Evolutionary conservation across 2,113 vertebrate species (phyloP).

Genomic region (Merops nubicus): DNA sequence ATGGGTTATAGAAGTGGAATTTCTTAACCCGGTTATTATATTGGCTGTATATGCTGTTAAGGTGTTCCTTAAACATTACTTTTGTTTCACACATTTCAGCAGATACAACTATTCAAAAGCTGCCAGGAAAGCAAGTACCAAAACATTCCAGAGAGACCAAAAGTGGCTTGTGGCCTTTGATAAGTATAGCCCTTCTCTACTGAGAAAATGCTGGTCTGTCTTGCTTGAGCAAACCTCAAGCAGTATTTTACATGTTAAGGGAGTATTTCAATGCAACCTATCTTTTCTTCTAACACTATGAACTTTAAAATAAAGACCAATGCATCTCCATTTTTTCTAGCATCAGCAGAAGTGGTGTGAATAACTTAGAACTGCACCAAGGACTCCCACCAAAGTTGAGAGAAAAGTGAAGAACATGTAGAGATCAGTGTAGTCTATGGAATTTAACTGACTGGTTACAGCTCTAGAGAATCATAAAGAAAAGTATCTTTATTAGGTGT

Average conservation of each 20-base stretch:
- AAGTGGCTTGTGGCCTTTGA: constrained; percentile 3
- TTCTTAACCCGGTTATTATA: neutral
- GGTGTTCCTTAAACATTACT: neutral
- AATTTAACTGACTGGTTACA: neutral
- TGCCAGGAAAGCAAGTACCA: neutral
- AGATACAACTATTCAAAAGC: neutral
- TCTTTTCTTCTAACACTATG: neutral
- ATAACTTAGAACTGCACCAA: neutral
- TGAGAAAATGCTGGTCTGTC: neutral
- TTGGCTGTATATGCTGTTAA: neutral
- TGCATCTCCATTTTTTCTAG: neutral
- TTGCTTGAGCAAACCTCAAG: neutral
- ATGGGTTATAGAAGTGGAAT: neutral
- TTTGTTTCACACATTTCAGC: neutral
- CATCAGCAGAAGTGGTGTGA: neutral
- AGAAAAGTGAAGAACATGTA: neutral
- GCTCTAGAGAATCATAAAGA: neutral
- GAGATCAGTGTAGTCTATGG: neutral
- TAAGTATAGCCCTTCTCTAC: neutral
- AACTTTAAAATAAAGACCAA: neutral
- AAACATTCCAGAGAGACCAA: neutral
- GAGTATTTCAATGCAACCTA: neutral
- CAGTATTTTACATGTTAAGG: neutral
- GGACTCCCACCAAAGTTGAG: neutral
- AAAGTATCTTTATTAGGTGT: neutral